These are phyloP conservation scores for Hypomecis atomaria DNA, from an alignment of 2,888 invertebrate species.

Conservation along the genomic window DNA sequence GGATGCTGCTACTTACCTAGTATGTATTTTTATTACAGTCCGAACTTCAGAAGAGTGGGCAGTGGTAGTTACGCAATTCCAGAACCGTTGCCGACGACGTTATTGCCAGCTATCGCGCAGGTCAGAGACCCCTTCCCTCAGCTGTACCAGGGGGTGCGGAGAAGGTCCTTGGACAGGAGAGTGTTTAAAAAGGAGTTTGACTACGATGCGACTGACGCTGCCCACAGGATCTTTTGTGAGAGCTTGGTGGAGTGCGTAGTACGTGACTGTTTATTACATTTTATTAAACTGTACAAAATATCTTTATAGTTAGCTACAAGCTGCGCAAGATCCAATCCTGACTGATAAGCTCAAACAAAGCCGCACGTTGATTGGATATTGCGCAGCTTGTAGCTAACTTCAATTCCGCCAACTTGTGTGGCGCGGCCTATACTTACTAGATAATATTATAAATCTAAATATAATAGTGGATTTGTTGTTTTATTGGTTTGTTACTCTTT, in stretches of 20 bases:
- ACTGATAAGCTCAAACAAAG: too few relatives aligned
- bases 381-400: too few relatives aligned
- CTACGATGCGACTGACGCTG: conserved; percentile 45
- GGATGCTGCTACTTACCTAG: too few relatives aligned
- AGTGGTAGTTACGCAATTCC: conserved; percentile 48
- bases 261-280: conserved; percentile 1
- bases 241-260: conserved; percentile 62
- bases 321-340: too few relatives aligned
- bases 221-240: conserved; percentile 58
- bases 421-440: too few relatives aligned
- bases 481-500: too few relatives aligned
- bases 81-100: conserved; percentile 49
- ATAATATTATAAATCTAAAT: too few relatives aligned
- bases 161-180: conserved; percentile 48
- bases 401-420: too few relatives aligned
- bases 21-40: conserved; percentile 40
- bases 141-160: conserved; percentile 61
- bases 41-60: conserved; percentile 17
- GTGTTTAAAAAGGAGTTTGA: conserved; percentile 59
- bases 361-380: too few relatives aligned
- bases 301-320: too few relatives aligned
- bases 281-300: too few relatives aligned
- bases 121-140: conserved; percentile 48
- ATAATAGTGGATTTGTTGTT: too few relatives aligned
- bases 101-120: background rate